Base-by-base conservation (phyloP, 2,113 vertebrate genomes). In the Tretioscincus oriximinensis region DNA sequence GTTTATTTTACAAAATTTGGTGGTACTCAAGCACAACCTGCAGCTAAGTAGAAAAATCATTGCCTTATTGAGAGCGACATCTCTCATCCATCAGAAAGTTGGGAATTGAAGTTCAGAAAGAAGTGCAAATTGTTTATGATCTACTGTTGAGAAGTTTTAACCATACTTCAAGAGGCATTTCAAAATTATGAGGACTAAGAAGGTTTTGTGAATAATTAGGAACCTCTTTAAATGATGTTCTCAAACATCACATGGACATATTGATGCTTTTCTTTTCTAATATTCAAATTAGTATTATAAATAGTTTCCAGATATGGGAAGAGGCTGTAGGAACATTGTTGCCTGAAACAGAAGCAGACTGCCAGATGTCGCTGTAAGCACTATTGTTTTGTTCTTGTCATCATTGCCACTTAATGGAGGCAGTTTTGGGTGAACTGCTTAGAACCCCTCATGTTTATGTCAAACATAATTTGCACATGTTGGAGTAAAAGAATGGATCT, bases 371-470 rank as follows among this genome's bases (percentile, higher is more conserved):
- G 41, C 7, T 1, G 0, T 0, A 1, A 82, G 6, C 18, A 12
- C n/a, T 77, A 22, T 6, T 14, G 54, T 26, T 74, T 63, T 70
- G 35, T 49, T 45, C 29, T 47, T 79, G 54, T 73, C 77, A 65
- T 51, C 22, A 78, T 65, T 77, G 58, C 63, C 74, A 7, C 28
- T 89, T 76, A 4, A 66, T 64, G 78, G 24, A 61, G 78, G 28
- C 61, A 8, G 54, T 78, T 86, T 58, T 28, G 22, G 64, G 84
- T 71, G 65, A 11, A 76, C 61, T 82, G 35, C 54, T 9, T 14
- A 66, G n/a, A 70, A 49, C 29, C 69, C 64, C 61, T 28, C 24
- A 21, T 71, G 54, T 28, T 3, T 31, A 67, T 51, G 71, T 80
- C 67, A 86, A 58, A 76, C 47, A 49, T 2, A 16, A 0, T 82